Evolutionary conservation across 2,113 vertebrate species (phyloP).

Genomic region (Oreocharis arfaki): DNA sequence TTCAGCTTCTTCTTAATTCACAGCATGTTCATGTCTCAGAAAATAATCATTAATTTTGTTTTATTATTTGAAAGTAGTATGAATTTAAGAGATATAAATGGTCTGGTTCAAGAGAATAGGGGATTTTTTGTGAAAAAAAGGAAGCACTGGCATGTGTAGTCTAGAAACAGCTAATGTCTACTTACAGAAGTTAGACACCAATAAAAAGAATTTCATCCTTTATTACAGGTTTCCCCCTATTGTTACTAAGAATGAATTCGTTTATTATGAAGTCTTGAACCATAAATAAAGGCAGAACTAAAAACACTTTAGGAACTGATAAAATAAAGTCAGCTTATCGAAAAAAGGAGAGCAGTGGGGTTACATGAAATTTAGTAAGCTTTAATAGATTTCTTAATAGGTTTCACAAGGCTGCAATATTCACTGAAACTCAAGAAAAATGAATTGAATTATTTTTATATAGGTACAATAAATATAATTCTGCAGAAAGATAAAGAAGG

Average conservation of each 20-base stretch:
- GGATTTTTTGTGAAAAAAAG: neutral
- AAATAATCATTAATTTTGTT: neutral
- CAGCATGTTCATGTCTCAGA: neutral
- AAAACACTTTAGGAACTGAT: neutral
- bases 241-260: neutral
- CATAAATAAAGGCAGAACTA: neutral
- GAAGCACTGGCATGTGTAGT: neutral
- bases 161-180: neutral
- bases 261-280: neutral
- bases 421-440: neutral
- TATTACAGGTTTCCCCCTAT: neutral
- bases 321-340: neutral
- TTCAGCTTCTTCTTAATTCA: neutral
- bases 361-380: neutral
- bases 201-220: neutral
- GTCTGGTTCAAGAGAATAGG: neutral
- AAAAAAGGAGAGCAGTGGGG: neutral
- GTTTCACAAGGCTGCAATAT: neutral
- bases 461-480: neutral
- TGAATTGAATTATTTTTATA: neutral
- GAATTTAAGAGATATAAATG: neutral
- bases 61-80: neutral
- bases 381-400: neutral
- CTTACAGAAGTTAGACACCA: neutral
- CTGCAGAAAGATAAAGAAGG: neutral